A percentile compares a stretch with the other conserved stretches of the same genome.
Evolutionary conservation across 64 coral and sea anemone species (phyloP).

Genomic region (Cladopsammia gracilis): DNA sequence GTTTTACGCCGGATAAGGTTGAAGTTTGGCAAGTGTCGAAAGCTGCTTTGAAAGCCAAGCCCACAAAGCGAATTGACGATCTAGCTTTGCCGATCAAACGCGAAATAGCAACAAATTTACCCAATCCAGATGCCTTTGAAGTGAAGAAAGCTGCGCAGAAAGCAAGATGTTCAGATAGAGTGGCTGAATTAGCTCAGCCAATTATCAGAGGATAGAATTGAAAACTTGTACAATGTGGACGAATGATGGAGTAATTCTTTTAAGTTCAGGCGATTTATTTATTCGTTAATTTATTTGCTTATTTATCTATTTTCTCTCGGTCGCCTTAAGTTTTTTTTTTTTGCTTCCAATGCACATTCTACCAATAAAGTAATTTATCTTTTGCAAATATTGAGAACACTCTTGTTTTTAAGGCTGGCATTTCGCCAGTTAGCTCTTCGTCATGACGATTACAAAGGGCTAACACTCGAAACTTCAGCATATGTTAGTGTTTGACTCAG

Average conservation of each 20-base stretch:
- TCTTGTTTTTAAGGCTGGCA: no score
- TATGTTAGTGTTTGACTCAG: no score
- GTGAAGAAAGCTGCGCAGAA: constrained; percentile 82
- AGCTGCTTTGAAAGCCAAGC: constrained; percentile 71
- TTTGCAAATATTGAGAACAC: no score
- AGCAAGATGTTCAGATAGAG: constrained; percentile 73
- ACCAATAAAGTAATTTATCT: no score
- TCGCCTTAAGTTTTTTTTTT: no score
- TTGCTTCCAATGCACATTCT: no score
- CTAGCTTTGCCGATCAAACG: constrained; percentile 70
- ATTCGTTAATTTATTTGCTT: background rate
- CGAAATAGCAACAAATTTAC: constrained; percentile 81
- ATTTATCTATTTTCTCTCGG: no score
- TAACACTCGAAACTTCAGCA: no score
- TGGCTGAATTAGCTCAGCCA: constrained; percentile 75
- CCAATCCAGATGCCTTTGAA: constrained; percentile 82
- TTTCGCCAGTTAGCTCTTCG: no score
- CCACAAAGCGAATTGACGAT: constrained; percentile 76
- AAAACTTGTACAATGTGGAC: no score
- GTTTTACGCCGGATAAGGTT: constrained; percentile 85
- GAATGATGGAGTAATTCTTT: background rate
- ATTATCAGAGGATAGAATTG: constrained; percentile 49
- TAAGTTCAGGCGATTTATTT: background rate
- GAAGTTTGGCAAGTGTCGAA: constrained; percentile 86
- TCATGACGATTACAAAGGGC: no score